These are phyloP conservation scores for Poliocrania exsul DNA, from an alignment of 2,797 vertebrate genomes.

Conservation along the genomic window DNA sequence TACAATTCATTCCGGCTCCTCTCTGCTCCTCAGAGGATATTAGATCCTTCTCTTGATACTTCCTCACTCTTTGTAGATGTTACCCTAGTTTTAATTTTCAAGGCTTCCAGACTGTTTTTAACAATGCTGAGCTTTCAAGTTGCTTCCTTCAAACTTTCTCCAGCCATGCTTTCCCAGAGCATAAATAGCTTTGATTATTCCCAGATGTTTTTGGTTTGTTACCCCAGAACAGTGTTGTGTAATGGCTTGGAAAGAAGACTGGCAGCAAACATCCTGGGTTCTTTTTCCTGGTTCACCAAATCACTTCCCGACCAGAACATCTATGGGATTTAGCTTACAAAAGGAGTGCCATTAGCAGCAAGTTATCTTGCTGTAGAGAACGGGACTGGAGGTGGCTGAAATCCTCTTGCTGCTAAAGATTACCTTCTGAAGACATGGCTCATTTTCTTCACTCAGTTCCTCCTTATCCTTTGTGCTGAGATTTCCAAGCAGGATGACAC, in stretches of 20 bases:
- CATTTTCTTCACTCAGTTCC: background rate
- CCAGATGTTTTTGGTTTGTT: constrained; percentile 52
- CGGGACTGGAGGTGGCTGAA: background rate
- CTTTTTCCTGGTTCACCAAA: background rate
- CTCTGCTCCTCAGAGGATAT: constrained; percentile 39
- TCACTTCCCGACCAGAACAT: background rate
- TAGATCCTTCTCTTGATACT: constrained; percentile 31
- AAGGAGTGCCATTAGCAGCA: background rate
- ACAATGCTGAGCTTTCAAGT: constrained; percentile 50
- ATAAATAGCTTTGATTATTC: constrained; percentile 50
- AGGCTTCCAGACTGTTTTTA: constrained; percentile 46
- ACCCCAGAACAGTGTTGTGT: constrained; percentile 8
- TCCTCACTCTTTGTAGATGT: constrained; percentile 23
- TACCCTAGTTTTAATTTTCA: constrained; percentile 56
- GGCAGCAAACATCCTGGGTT: background rate
- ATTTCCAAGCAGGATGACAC: background rate
- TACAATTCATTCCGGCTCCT: constrained; percentile 20
- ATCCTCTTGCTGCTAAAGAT: background rate
- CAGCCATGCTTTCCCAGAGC: constrained; percentile 42
- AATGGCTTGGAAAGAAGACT: background rate
- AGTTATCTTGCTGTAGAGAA: background rate
- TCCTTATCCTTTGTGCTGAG: background rate
- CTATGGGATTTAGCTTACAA: background rate
- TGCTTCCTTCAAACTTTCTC: constrained; percentile 60
- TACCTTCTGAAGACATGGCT: background rate